These are phyloP conservation scores for Marcusenius ussheri DNA, from an alignment of 2,113 vertebrate genomes.

Conservation along the genomic window DNA sequence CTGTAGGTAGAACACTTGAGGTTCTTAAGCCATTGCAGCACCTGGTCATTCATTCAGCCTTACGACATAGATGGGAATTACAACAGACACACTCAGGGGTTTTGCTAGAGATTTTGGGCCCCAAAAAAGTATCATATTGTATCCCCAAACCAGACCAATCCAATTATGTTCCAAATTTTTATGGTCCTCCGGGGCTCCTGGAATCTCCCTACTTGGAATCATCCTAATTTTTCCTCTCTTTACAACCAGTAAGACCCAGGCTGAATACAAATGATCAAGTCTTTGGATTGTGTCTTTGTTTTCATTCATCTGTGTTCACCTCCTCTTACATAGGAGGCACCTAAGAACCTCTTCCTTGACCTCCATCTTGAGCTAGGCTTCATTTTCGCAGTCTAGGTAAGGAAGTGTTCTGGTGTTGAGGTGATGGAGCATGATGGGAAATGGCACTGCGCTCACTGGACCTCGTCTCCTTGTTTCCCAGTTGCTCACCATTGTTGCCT, in stretches of 20 bases:
- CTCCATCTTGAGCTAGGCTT: not conserved
- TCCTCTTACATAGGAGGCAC: not conserved
- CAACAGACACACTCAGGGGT: not conserved
- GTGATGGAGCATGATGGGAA: not conserved
- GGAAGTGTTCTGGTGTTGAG: not conserved
- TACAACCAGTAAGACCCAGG: not conserved
- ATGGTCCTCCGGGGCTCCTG: not conserved
- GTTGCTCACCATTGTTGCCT: not conserved
- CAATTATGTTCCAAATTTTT: not conserved
- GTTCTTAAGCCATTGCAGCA: not conserved
- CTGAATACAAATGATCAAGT: not conserved
- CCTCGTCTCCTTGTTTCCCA: not conserved
- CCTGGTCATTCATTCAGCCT: not conserved
- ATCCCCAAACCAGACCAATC: not conserved
- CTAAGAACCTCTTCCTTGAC: not conserved
- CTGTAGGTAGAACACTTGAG: not conserved
- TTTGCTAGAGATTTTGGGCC: not conserved
- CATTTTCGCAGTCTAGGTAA: not conserved
- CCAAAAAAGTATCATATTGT: not conserved
- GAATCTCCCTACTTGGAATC: not conserved
- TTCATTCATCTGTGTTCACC: not conserved
- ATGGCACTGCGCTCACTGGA: not conserved
- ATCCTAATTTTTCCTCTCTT: not conserved
- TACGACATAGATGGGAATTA: not conserved
- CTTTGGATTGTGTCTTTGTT: not conserved